Evolutionary conservation across 2,113 vertebrate species (phyloP), one percentile per base, ranked within the genome.

Genomic region (Vanacampus margaritifer): DNA sequence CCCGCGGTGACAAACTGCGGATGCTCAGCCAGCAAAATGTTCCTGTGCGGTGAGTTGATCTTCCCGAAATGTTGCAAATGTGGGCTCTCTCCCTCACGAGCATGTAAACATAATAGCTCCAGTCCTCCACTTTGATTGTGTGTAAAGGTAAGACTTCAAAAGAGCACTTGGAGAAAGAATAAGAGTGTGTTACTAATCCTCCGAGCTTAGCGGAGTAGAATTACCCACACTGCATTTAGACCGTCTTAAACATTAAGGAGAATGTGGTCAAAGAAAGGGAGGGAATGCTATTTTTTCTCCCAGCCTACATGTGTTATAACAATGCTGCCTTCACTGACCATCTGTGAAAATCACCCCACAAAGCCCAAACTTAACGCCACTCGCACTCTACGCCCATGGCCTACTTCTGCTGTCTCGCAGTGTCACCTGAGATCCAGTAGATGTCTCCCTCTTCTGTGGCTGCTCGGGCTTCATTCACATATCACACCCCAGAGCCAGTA

Each of bases 391-490:
- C 77, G 67, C 73, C 73, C 23, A 74, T 73, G 79, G 75, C 74
- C 80, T 68, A 24, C 37, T 76, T 76, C 58, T 45, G 61, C 68
- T 39, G 51, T 13, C 69, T 61, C 65, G 91, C 72, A 64, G 60
- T 84, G 72, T 16, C 50, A 43, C n/a, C 28, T 21, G 3, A 41
- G 0, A 3, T 75, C 93, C 95, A 91, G 93, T 86, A 96, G 95
- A 91, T 91, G 95, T 90, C 94, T 89, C 94, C 83, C 90, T 92
- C 82, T 77, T 81, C 91, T 72, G 74, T 81, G 70, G 78, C 79
- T 71, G 86, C 64, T 56, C 75, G 70, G 53, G 24, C 12, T 71
- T 80, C 60, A 32, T 66, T 72, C 69, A 67, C 62, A 68, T 73
- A 73, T 58, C 74, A 70, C 71, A 85, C 71, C 16, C 65, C 58